Conservation (phyloP, 35 echinoderm and acorn worm species). For the Holothuria glaberrima region DNA sequence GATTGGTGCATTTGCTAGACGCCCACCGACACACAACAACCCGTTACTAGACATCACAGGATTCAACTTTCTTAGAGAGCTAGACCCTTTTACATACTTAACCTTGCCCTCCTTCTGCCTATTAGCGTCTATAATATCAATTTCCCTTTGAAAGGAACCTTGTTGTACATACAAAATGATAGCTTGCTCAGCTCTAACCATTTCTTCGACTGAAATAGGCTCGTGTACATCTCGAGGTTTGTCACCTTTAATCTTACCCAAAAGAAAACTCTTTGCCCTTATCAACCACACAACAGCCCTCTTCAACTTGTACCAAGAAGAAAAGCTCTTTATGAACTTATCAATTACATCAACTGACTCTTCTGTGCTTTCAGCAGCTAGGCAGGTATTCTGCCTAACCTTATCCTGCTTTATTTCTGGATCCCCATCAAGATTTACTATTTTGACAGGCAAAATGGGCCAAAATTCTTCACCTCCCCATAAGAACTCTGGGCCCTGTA, state of each 20-base stretch:
- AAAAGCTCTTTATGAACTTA: constrained; percentile 1
- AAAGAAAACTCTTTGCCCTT: constrained; percentile 22
- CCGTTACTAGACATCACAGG: background rate
- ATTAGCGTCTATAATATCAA: background rate
- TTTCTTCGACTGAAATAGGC: constrained; percentile 25
- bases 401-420: background rate
- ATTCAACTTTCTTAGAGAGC: constrained; percentile 12
- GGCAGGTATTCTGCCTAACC: background rate
- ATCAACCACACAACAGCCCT: constrained; percentile 48
- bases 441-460: background rate
- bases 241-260: constrained; percentile 2
- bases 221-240: background rate
- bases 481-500: constrained; percentile 54
- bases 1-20: constrained; percentile 61
- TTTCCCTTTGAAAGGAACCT: constrained; percentile 7
- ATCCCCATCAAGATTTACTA: background rate
- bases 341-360: background rate
- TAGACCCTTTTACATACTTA: background rate
- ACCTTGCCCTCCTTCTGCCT: background rate
- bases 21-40: constrained; percentile 57
- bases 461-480: background rate
- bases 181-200: background rate
- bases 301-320: constrained; percentile 47
- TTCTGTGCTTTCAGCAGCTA: background rate
- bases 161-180: background rate